phyloP scores from a whole-genome alignment of 2,888 invertebrate species.

The Nymphalis c-album region DNA sequence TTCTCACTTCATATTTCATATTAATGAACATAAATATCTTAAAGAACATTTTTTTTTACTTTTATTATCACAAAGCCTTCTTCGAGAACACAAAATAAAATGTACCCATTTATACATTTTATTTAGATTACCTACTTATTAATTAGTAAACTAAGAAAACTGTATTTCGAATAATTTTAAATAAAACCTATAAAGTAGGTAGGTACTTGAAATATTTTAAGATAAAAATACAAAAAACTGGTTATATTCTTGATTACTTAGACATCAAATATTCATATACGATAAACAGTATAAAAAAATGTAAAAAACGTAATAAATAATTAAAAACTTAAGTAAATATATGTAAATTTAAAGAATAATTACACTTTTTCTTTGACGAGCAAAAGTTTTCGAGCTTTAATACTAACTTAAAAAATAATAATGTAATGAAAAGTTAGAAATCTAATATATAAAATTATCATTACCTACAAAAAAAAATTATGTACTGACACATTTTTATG shows the following conservation, averaged over 20 bases:
- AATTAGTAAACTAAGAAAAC: background rate
- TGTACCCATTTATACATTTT: background rate
- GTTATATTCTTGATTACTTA: constrained; percentile 46
- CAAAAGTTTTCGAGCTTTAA: too few relatives aligned
- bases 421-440: too few relatives aligned
- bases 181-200: background rate
- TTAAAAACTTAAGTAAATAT: too few relatives aligned
- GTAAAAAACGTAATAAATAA: background rate
- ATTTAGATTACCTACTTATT: background rate
- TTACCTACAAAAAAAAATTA: too few relatives aligned
- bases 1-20: too few relatives aligned
- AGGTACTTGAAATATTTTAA: background rate
- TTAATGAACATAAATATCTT: too few relatives aligned
- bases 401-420: too few relatives aligned
- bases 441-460: too few relatives aligned
- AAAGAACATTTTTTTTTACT: too few relatives aligned
- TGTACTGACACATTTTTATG: too few relatives aligned
- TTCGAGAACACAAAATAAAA: background rate
- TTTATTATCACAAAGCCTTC: background rate
- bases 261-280: constrained; percentile 49
- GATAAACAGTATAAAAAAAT: background rate
- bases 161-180: background rate
- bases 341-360: too few relatives aligned
- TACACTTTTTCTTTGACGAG: too few relatives aligned
- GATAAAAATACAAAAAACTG: constrained; percentile 42